Percentiles rank a stretch among this genome's conserved stretches.
Conservation (phyloP, 2,113 vertebrate species). For the Carollia perspicillata region DNA sequence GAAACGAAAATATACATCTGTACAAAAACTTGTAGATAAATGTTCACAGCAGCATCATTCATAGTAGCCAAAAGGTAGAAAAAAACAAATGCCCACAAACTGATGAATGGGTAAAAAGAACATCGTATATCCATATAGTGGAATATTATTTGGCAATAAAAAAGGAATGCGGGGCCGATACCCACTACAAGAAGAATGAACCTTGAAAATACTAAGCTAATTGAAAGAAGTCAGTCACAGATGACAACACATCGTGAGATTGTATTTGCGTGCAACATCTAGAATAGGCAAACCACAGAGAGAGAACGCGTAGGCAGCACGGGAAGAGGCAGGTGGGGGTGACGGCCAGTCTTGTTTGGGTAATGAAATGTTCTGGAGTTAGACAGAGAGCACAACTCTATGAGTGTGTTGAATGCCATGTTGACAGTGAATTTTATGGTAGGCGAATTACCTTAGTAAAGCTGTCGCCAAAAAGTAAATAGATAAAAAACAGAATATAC, state of each 20-base stretch:
- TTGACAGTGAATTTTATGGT: background rate
- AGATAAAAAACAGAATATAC: background rate
- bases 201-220: background rate
- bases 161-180: background rate
- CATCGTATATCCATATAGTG: background rate
- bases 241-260: background rate
- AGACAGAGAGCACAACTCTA: background rate
- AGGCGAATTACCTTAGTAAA: background rate
- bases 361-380: background rate
- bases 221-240: background rate
- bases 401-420: background rate
- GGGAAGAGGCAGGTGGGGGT: background rate
- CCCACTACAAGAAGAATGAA: background rate
- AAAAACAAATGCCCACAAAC: background rate
- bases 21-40: background rate
- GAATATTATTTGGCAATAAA: background rate
- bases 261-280: background rate
- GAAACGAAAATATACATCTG: too few species aligned
- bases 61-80: background rate
- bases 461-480: background rate
- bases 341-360: background rate
- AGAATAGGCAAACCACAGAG: too few species aligned
- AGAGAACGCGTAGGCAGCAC: background rate
- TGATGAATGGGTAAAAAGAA: background rate
- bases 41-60: background rate